These are phyloP conservation scores for Staurois parvus DNA, from an alignment of 2,797 vertebrate species.

Conservation along the genomic window DNA sequence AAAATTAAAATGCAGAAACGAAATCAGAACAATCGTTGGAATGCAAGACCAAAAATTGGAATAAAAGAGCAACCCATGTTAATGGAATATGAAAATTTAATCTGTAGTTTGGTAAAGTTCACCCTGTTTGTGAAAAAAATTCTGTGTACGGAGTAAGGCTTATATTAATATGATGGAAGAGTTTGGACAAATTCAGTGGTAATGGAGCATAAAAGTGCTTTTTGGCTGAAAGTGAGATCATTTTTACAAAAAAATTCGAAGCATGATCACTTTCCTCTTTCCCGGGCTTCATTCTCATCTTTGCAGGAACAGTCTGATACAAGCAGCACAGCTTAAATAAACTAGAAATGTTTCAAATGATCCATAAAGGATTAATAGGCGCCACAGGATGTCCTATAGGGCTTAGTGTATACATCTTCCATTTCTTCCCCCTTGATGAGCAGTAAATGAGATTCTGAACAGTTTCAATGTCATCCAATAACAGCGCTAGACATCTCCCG, in stretches of 20 bases:
- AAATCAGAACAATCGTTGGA: too few species aligned
- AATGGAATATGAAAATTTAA: constrained; percentile 76
- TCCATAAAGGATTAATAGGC: constrained; percentile 88
- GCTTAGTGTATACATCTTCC: constrained; percentile 81
- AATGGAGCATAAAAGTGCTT: constrained; percentile 88
- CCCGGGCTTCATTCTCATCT: constrained; percentile 48
- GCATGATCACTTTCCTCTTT: constrained; percentile 82
- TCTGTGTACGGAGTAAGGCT: constrained; percentile 82
- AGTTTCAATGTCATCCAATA: constrained; percentile 81
- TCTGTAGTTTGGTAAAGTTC: constrained; percentile 84
- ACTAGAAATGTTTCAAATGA: constrained; percentile 88
- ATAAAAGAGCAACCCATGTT: constrained; percentile 33
- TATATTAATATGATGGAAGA: constrained; percentile 82
- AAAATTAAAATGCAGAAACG: too few species aligned
- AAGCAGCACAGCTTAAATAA: constrained; percentile 86
- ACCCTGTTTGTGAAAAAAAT: constrained; percentile 76
- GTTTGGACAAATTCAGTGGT: constrained; percentile 83
- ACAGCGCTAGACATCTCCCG: constrained; percentile 41
- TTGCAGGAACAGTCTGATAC: constrained; percentile 84
- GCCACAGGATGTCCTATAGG: constrained; percentile 82
- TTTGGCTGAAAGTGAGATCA: constrained; percentile 84
- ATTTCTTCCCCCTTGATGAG: constrained; percentile 73
- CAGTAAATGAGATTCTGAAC: constrained; percentile 82
- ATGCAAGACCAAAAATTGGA: too few species aligned
- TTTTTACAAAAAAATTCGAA: constrained; percentile 80